These are phyloP conservation scores for Petrolisthes manimaculis DNA, from an alignment of 2,888 invertebrate species.

Conservation along the genomic window DNA sequence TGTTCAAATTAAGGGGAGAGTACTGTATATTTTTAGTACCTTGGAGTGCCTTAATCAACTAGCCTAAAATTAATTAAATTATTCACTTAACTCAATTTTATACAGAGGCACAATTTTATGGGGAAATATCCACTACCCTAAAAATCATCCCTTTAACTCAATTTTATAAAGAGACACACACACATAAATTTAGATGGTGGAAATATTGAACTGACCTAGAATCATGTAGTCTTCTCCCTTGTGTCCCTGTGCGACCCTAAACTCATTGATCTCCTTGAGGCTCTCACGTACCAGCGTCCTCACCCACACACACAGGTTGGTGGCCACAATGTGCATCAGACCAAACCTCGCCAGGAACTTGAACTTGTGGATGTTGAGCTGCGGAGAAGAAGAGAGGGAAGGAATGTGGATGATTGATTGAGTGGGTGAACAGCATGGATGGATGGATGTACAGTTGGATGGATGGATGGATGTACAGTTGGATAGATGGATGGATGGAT, in stretches of 20 bases:
- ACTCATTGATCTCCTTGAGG: conserved; percentile 84
- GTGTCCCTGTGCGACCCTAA: conserved; percentile 67
- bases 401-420: neutral
- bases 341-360: conserved; percentile 97
- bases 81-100: no score
- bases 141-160: no score
- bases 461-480: no score
- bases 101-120: no score
- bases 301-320: conserved; percentile 98
- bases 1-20: no score
- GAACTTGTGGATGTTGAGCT: conserved; percentile 97
- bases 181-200: neutral
- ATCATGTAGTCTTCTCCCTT: conserved; percentile 77
- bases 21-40: no score
- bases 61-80: no score
- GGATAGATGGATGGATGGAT: no score
- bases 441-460: neutral
- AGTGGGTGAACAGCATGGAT: neutral
- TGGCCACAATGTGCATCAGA: conserved; percentile 97
- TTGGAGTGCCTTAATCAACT: no score
- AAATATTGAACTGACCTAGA: conserved; percentile 74
- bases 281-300: conserved; percentile 90
- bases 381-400: conserved; percentile 71
- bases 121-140: no score
- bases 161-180: neutral